phyloP scores from a whole-genome alignment of 2,797 vertebrate species.

The Enteromius unitaeniatus region DNA sequence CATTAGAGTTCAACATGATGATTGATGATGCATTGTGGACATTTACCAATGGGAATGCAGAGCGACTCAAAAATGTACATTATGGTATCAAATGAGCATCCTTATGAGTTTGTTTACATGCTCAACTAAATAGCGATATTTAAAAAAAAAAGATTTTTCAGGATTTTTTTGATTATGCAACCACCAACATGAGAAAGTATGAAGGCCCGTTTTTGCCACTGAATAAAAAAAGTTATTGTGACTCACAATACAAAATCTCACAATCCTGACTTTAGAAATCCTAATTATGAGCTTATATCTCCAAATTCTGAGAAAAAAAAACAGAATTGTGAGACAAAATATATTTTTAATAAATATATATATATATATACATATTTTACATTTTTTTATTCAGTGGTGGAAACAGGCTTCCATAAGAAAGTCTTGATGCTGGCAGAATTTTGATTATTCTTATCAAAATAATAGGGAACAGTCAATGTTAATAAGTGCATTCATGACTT shows the following conservation, averaged over 20 bases:
- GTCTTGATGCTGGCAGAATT: background rate
- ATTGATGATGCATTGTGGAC: background rate
- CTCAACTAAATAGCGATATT: background rate
- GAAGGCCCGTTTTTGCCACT: too few relatives aligned
- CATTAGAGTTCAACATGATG: background rate
- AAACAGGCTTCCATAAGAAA: background rate
- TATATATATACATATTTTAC: too few relatives aligned
- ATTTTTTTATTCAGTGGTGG: too few relatives aligned
- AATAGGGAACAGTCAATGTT: background rate
- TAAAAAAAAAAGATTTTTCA: background rate
- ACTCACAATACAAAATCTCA: too few relatives aligned
- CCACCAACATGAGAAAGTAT: background rate
- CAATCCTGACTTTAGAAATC: too few relatives aligned
- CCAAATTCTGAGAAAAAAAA: too few relatives aligned
- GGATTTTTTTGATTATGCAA: background rate
- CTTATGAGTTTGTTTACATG: constrained; percentile 10
- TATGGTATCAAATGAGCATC: background rate
- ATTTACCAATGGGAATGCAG: background rate
- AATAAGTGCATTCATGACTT: background rate
- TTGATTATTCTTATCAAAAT: too few relatives aligned
- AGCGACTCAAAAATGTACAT: background rate
- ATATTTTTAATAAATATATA: too few relatives aligned
- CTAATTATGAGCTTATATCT: too few relatives aligned
- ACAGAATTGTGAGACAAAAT: too few relatives aligned
- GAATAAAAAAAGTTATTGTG: too few relatives aligned